Conservation (phyloP, 2,797 vertebrate species). For the Falco peregrinus region DNA sequence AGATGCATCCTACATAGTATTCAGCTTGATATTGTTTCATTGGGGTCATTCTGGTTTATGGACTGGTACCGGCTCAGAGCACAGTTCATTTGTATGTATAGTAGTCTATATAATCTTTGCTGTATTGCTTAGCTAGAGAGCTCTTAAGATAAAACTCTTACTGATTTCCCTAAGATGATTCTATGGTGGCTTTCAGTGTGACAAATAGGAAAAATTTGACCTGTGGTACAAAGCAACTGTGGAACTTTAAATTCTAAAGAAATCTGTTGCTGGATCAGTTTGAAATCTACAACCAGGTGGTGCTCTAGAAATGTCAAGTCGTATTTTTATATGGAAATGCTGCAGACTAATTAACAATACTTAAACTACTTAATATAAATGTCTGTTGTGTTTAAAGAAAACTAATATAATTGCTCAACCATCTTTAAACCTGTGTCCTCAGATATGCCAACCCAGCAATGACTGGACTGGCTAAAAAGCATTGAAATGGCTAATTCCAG, state of each 20-base stretch:
- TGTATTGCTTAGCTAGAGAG: not conserved
- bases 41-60: not conserved
- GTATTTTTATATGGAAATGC: not conserved
- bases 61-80: not conserved
- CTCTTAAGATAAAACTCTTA: not conserved
- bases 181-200: not conserved
- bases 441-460: slow-evolving; percentile 27
- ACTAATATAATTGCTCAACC: slow-evolving; percentile 23
- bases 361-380: slow-evolving; percentile 34
- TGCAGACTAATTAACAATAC: slow-evolving; percentile 27
- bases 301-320: not conserved
- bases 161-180: not conserved
- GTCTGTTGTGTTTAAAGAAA: slow-evolving; percentile 53
- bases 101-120: not conserved
- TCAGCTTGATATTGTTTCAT: not conserved
- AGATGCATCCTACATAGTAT: not conserved
- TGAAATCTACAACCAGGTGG: not conserved
- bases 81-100: not conserved
- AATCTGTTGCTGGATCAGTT: not conserved
- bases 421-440: slow-evolving; percentile 27
- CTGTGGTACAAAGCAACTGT: not conserved
- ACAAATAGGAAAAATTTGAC: not conserved
- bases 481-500: slow-evolving; percentile 35
- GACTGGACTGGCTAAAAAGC: not conserved
- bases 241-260: not conserved